These are phyloP conservation scores for Cercopithecus hamlyni DNA, from an alignment of 2,797 vertebrate genomes.

Conservation along the genomic window DNA sequence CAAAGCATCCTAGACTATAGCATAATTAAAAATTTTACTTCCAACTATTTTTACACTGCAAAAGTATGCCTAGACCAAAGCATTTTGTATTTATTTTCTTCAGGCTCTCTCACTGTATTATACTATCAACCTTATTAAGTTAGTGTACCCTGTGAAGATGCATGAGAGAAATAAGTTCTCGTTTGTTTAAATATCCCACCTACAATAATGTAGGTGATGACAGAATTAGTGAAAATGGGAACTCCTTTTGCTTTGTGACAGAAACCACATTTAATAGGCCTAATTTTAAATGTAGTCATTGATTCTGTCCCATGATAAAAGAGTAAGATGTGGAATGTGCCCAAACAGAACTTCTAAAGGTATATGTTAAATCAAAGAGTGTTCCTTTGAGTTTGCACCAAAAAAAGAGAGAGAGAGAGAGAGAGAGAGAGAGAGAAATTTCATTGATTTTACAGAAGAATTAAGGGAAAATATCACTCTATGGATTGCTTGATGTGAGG, in stretches of 20 bases:
- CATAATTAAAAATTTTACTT: conserved; percentile 19
- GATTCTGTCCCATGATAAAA: conserved; percentile 81
- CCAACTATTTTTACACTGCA: background rate
- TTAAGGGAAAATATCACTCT: conserved; percentile 44
- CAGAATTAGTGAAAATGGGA: conserved; percentile 66
- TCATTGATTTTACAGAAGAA: conserved; percentile 70
- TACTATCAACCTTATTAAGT: background rate
- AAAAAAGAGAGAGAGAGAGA: conserved; percentile 22
- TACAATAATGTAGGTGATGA: conserved; percentile 63
- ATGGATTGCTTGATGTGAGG: conserved; percentile 44
- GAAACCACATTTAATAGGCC: conserved; percentile 82
- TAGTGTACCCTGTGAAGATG: background rate
- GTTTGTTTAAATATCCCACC: conserved; percentile 58
- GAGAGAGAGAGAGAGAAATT: conserved; percentile 3
- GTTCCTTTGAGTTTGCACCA: conserved; percentile 79
- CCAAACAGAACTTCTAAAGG: conserved; percentile 82
- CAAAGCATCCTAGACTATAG: background rate
- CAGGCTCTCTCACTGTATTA: background rate
- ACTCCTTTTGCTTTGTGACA: conserved; percentile 77
- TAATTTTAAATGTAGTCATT: conserved; percentile 83
- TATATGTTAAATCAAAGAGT: conserved; percentile 71
- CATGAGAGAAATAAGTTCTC: conserved; percentile 58
- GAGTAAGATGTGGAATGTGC: conserved; percentile 75
- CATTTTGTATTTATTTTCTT: background rate
- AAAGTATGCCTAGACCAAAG: background rate